Percentiles rank a stretch among this genome's conserved stretches.
Conservation (phyloP, 2,888 invertebrate genomes). For the Tenthredo notha region DNA sequence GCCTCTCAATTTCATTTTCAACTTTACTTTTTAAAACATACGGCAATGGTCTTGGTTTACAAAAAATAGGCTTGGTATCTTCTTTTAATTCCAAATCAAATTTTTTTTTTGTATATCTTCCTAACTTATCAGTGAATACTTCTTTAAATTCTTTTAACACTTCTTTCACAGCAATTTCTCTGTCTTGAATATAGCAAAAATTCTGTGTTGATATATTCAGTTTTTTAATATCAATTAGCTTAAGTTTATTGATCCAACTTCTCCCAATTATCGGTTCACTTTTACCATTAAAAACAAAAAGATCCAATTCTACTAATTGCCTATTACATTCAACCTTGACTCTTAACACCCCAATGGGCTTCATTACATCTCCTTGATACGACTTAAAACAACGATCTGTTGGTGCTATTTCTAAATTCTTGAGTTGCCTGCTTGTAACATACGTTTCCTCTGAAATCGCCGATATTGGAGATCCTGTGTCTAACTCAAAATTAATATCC, state of each 20-base stretch:
- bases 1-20: no score
- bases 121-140: no score
- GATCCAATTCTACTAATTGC: neutral
- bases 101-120: no score
- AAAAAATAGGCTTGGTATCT: no score
- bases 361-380: slow-evolving; percentile 10
- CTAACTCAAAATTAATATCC: neutral
- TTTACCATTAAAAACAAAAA: neutral
- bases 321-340: neutral
- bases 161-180: no score
- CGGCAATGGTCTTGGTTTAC: no score
- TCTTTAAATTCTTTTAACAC: no score
- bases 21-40: no score
- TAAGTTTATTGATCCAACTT: no score
- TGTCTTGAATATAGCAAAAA: no score
- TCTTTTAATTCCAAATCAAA: no score
- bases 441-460: neutral
- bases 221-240: neutral
- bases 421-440: neutral
- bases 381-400: slow-evolving; percentile 8
- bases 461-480: neutral
- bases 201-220: neutral
- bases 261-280: slow-evolving; percentile 22
- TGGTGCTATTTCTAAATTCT: neutral
- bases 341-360: neutral